Evolutionary conservation across 2,113 vertebrate genomes (phyloP), one percentile per base, ranked within the genome.

Genomic region (Diadophis punctatus): DNA sequence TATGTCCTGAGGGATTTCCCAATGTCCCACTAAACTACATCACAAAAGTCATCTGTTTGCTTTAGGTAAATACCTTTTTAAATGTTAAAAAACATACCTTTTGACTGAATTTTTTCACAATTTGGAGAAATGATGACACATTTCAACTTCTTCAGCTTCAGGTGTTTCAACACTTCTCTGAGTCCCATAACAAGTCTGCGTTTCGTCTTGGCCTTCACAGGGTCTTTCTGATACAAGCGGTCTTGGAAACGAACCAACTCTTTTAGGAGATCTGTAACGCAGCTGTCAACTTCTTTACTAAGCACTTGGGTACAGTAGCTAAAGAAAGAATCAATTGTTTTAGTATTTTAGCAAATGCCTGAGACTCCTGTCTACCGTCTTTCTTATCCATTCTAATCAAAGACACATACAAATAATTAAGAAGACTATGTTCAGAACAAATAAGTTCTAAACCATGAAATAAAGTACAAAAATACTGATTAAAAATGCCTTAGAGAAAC

Each of bases 301-400:
- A 99, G 98, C 93, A 99, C 98, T 96, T 99, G 99, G 96, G 97
- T 99, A 97, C 99, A 99, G 88, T 99, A 99, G 95, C 99, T 99
- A 96, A 55, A 96, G 34, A 93, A 93, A 96, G 0, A 74, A 90
- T 14, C 8, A 89, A 53, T 27, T 55, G 25, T 91, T 91, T 90
- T 39, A 86, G 86, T 6, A 55, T 94, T 95, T 95, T 84, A 89
- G 30, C 43, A 90, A 43, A 86, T 46, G 51, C 7, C 58, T 1
- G 1, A 55, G 53, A 56, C 2, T 3, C 46, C 58, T 85, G 87
- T 48, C 8, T 18, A 55, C 1, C 58, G 27, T 91, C 90, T 46
- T 12, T 89, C 2, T 85, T 9, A 39, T 80, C 27, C 11, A 84
- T 22, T 80, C 34, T 10, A 49, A 49, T 43, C 27, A 85, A n/a